Evolutionary conservation across 2,888 invertebrate genomes (phyloP), one percentile per base, ranked within the genome.

Genomic region (Chironomus tentans): DNA sequence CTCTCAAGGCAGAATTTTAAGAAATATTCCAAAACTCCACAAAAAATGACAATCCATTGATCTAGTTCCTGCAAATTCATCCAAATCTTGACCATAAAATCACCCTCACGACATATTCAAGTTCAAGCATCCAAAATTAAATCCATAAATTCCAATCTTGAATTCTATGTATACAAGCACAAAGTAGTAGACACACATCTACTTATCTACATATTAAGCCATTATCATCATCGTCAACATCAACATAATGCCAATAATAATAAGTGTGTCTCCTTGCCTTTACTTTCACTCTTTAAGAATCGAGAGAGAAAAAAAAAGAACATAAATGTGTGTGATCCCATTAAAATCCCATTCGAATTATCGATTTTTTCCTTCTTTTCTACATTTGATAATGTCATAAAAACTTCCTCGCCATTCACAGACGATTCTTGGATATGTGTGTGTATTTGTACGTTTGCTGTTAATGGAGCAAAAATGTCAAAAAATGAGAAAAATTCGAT

Each of bases 281-380:
- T 65, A 71, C 71, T 71, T 71, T 71, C 71, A 71, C 71, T 71
- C 71, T 72, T 72, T 72, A 62, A 72, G 65, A 18, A 56, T 18
- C 2, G 2, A n/a, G 2, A n/a, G 15, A 38, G 10, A 2, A 38
- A 4, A 38, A 38, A 38, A 10, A 38, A 7, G 38, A 70, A 50
- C 21, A 48, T 13, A 48, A 70, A 70, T 70, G 56, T 47, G 12
- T 22, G 21, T 56, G 48, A 24, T 72, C 61, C 24, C 72, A 48
- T 21, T 28, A 28, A 61, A 72, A 72, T 72, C 62, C 72, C 22
- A 72, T 50, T 72, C 72, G 72, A 72, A 72, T 62, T 72, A 72
- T 72, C 72, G 72, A 72, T 72, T 72, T 72, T 72, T 62, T 18
- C 70, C 22, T 10, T 21, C 38, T 22, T 72, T 72, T 61, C 72